phyloP scores from a whole-genome alignment of 2,888 invertebrate species.

The Trachelus iudaicus region DNA sequence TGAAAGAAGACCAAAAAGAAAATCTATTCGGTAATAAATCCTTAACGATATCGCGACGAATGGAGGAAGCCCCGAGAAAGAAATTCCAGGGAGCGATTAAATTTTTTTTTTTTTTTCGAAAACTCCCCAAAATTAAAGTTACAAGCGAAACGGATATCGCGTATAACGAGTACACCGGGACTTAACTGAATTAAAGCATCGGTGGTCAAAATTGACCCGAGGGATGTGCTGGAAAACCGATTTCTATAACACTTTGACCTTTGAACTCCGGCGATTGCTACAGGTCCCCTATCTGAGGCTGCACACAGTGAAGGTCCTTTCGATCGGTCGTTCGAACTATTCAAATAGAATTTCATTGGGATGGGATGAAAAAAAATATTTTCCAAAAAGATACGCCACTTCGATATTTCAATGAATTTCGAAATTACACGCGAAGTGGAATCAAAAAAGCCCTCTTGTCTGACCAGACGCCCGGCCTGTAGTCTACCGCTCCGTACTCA shows the following conservation, averaged over 20 bases:
- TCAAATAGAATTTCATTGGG: neutral
- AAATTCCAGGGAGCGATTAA: accelerated
- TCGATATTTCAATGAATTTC: neutral
- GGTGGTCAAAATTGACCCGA: neutral
- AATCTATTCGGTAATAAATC: neutral
- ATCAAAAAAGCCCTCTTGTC: neutral
- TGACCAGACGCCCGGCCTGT: neutral
- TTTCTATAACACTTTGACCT: neutral
- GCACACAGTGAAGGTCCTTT: neutral
- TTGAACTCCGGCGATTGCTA: neutral
- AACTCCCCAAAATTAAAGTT: neutral
- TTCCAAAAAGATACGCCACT: neutral
- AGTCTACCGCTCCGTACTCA: neutral
- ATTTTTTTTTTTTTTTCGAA: neutral
- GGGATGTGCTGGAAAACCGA: too few species aligned
- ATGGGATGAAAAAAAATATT: neutral
- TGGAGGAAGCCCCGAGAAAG: accelerated
- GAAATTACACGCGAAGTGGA: neutral
- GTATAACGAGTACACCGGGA: neutral
- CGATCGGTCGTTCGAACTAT: neutral
- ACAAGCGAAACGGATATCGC: neutral
- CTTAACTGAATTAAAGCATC: neutral
- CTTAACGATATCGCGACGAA: too few species aligned
- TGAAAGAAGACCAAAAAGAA: neutral
- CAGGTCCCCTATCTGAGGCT: neutral